Conservation (phyloP, 2,888 invertebrate genomes). For the Ecliptopera silaceata region DNA sequence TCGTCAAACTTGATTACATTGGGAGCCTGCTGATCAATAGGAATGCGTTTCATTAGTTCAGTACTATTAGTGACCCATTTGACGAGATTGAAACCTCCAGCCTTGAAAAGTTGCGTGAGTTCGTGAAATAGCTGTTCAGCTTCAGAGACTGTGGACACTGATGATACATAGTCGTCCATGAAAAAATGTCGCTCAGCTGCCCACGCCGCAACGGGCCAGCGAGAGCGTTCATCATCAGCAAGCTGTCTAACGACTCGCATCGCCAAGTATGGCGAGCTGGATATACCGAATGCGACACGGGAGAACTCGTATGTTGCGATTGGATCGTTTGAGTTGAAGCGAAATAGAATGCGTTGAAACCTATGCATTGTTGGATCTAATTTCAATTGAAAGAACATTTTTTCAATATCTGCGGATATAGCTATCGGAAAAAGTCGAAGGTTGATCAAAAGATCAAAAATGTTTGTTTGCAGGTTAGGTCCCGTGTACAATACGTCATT, state of each 20-base stretch:
- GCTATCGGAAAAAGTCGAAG: too few relatives aligned
- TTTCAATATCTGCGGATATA: constrained; percentile 12
- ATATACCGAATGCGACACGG: neutral
- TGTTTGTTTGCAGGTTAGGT: neutral
- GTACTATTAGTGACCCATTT: constrained; percentile 11
- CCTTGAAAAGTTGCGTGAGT: constrained; percentile 13
- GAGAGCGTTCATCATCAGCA: neutral
- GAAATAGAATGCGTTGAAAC: constrained; percentile 5
- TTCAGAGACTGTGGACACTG: constrained; percentile 5
- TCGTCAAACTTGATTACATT: too few relatives aligned
- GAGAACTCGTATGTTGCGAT: too few relatives aligned
- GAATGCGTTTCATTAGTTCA: too few relatives aligned
- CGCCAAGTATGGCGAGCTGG: constrained; percentile 25
- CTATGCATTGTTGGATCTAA: constrained; percentile 1
- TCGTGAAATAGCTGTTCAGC: constrained; percentile 10
- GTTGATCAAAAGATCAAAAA: neutral
- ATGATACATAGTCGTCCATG: constrained; percentile 19
- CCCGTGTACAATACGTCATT: neutral
- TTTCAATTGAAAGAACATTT: constrained; percentile 27
- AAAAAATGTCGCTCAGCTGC: neutral
- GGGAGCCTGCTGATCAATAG: too few relatives aligned
- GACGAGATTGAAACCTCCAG: constrained; percentile 21
- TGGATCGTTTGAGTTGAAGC: too few relatives aligned
- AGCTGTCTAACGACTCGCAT: constrained; percentile 26
- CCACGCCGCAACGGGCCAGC: too few relatives aligned